phyloP scores from a whole-genome alignment of 2,797 vertebrate genomes.

The Epinephelus awoara region DNA sequence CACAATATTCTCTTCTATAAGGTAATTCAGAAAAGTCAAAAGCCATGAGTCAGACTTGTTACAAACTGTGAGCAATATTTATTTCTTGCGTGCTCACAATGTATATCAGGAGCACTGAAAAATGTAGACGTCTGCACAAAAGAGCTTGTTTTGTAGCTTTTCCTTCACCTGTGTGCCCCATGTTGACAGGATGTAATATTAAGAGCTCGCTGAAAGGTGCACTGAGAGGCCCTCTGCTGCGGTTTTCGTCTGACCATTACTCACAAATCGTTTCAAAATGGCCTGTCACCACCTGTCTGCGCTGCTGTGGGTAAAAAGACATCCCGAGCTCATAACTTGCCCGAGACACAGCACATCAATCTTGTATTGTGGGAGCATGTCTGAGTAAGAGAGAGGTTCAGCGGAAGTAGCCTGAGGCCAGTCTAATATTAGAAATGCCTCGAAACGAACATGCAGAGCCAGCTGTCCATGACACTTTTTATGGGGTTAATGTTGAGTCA shows the following conservation, averaged over 20 bases:
- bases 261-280: conserved; percentile 65
- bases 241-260: conserved; percentile 50
- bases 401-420: conserved; percentile 57
- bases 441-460: conserved; percentile 47
- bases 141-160: conserved; percentile 27
- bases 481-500: conserved; percentile 58
- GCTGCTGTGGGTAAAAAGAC: conserved; percentile 59
- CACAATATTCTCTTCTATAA: background rate
- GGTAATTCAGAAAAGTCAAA: background rate
- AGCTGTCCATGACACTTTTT: conserved; percentile 44
- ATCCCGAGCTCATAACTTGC: conserved; percentile 60
- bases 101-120: conserved; percentile 1
- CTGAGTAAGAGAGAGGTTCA: conserved; percentile 40
- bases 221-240: conserved; percentile 15
- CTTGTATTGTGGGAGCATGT: conserved; percentile 54
- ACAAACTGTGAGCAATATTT: background rate
- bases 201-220: conserved; percentile 54
- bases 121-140: conserved; percentile 28
- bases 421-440: conserved; percentile 53
- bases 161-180: conserved; percentile 34
- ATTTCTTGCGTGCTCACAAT: background rate
- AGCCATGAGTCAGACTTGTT: background rate
- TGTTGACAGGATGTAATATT: conserved; percentile 59
- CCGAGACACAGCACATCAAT: conserved; percentile 66
- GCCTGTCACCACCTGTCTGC: conserved; percentile 64